Conservation (phyloP, 2,797 vertebrate genomes). For the Neostethus bicornis region DNA sequence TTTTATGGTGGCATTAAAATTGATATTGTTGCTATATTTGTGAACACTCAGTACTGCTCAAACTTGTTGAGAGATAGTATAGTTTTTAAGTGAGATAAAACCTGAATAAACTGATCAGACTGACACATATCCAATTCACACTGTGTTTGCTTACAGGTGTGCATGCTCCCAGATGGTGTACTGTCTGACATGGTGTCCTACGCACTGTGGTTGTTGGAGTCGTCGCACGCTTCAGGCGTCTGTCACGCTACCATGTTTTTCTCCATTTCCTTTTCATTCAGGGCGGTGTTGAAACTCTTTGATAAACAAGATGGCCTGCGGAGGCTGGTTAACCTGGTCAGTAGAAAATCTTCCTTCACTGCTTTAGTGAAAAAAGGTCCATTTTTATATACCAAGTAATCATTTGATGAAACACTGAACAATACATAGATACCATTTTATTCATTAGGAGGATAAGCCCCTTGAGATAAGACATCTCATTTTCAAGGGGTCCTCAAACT, state of each 20-base stretch:
- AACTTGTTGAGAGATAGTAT: no score
- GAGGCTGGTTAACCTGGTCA: slow-evolving; percentile 90
- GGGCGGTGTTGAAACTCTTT: slow-evolving; percentile 92
- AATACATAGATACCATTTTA: not conserved
- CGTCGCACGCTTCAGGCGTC: slow-evolving; percentile 93
- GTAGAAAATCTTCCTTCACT: accelerated
- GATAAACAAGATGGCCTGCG: slow-evolving; percentile 93
- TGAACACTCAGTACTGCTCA: no score
- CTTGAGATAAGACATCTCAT: no score
- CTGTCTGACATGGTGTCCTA: slow-evolving; percentile 91
- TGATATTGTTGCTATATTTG: no score
- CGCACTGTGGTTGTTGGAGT: slow-evolving; percentile 95
- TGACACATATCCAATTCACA: not conserved
- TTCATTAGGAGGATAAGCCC: no score
- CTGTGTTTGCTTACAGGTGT: slow-evolving; percentile 77
- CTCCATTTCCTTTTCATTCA: slow-evolving; percentile 95
- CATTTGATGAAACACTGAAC: not conserved
- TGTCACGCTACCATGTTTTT: slow-evolving; percentile 99
- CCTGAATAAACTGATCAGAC: not conserved
- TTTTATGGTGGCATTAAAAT: not conserved
- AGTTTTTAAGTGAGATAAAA: not conserved
- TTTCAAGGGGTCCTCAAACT: no score
- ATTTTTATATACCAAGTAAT: not conserved
- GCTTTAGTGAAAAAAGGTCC: not conserved
- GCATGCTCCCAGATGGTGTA: slow-evolving; percentile 87